Percentiles rank a stretch among this genome's conserved stretches.
phyloP scores from a whole-genome alignment of 2,113 vertebrate species.

The Bombycilla garrulus region DNA sequence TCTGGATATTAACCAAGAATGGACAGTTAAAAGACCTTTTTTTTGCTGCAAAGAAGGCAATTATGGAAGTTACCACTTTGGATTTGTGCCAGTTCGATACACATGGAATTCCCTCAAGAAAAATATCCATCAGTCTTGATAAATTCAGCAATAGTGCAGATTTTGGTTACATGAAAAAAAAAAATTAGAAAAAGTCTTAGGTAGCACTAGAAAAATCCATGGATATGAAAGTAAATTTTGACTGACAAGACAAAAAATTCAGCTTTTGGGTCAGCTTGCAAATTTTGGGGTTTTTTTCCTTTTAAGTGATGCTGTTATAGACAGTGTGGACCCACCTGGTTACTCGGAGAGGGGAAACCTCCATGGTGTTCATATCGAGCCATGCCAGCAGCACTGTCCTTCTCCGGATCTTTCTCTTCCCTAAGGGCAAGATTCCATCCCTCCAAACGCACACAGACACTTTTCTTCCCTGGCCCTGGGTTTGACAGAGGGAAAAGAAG shows the following conservation, averaged over 20 bases:
- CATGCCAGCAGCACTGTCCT: neutral
- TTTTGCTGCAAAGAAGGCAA: neutral
- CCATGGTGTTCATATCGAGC: neutral
- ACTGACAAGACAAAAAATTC: neutral
- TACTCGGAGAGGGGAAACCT: neutral
- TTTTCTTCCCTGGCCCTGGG: neutral
- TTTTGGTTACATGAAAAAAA: neutral
- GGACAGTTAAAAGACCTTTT: neutral
- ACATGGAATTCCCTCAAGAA: neutral
- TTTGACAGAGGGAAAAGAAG: neutral
- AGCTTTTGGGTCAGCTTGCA: neutral
- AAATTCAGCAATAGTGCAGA: neutral
- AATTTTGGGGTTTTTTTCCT: neutral
- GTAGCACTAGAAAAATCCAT: neutral
- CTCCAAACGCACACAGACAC: fast-evolving
- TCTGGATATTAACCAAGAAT: neutral
- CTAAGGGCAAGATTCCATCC: no score
- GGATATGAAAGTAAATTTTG: neutral
- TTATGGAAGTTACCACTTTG: neutral
- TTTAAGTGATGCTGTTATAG: neutral
- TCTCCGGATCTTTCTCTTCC: neutral
- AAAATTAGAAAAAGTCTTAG: neutral
- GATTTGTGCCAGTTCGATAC: neutral
- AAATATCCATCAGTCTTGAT: neutral
- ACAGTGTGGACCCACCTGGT: fast-evolving